Conservation (phyloP, 2,888 invertebrate genomes). For the Esperia sulphurella region DNA sequence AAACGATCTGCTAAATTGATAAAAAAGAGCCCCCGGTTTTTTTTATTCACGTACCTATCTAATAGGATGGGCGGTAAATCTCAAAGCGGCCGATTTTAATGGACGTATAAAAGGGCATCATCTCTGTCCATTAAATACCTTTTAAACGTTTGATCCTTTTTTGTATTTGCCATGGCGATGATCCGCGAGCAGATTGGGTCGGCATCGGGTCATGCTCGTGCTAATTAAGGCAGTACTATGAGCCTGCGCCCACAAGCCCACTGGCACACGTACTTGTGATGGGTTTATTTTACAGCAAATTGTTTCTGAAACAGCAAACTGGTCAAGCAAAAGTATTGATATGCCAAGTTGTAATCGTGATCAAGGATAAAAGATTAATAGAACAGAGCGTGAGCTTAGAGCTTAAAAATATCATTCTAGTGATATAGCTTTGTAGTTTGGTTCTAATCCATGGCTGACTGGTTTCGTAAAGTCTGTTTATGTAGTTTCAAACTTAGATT, state of each 20-base stretch:
- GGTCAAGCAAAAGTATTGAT: too few species aligned
- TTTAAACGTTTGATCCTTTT: constrained; percentile 79
- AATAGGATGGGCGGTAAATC: constrained; percentile 57
- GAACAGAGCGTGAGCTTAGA: too few species aligned
- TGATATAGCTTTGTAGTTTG: too few species aligned
- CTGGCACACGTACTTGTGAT: background rate
- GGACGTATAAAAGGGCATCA: constrained; percentile 73
- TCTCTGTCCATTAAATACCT: constrained; percentile 76
- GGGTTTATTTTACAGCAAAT: background rate
- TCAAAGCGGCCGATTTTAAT: constrained; percentile 73
- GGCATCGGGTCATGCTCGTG: constrained; percentile 40
- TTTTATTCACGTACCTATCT: constrained; percentile 58
- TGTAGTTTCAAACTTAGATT: too few species aligned
- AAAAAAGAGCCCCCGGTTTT: constrained; percentile 47
- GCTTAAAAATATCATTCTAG: too few species aligned
- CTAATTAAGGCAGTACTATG: constrained; percentile 53
- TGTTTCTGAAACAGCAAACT: background rate
- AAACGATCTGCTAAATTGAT: constrained; percentile 58
- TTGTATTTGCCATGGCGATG: constrained; percentile 69
- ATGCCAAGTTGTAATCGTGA: too few species aligned
- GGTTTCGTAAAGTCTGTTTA: too few species aligned
- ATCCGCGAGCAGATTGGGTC: constrained; percentile 62
- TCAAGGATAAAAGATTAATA: too few species aligned
- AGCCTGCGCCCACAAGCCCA: background rate
- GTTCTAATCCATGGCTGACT: too few species aligned